Evolutionary conservation across 1,140 invertebrate genomes (phyloP).

Genomic region (Chironomus striatipennis): DNA sequence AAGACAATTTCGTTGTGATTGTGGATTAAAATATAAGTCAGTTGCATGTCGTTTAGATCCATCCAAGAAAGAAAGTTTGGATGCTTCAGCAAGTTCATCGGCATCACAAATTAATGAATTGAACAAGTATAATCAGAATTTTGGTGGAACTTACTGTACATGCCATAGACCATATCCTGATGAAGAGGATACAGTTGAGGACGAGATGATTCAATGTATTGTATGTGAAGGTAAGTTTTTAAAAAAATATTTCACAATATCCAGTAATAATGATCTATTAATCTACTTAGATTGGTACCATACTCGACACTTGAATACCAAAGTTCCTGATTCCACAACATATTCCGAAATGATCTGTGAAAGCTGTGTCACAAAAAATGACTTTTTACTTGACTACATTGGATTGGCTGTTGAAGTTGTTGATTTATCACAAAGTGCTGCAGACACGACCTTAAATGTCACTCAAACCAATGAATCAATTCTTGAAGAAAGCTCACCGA

Average conservation of each 20-base stretch:
- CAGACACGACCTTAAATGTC: background rate
- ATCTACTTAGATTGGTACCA: constrained; percentile 94
- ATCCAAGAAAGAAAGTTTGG: constrained; percentile 51
- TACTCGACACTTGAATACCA: constrained; percentile 62
- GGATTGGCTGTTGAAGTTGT: constrained; percentile 37
- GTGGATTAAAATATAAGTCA: constrained; percentile 83
- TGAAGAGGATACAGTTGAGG: constrained; percentile 64
- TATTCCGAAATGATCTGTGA: constrained; percentile 75
- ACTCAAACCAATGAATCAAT: background rate
- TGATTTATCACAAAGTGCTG: background rate
- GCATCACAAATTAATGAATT: constrained; percentile 49
- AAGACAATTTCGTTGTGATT: constrained; percentile 92
- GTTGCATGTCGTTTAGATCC: constrained; percentile 60
- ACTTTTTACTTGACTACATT: constrained; percentile 68
- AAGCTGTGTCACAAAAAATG: constrained; percentile 59
- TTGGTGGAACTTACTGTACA: constrained; percentile 83
- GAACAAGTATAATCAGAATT: constrained; percentile 94
- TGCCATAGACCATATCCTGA: constrained; percentile 95
- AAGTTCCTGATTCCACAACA: constrained; percentile 49
- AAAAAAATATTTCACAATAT: too few relatives aligned
- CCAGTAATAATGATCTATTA: too few relatives aligned
- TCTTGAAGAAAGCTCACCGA: background rate
- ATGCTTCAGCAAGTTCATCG: background rate
- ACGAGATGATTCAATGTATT: constrained; percentile 95
- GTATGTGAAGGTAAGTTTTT: constrained; percentile 68